phyloP scores from a whole-genome alignment of 2,888 invertebrate species.

The Dione juno region DNA sequence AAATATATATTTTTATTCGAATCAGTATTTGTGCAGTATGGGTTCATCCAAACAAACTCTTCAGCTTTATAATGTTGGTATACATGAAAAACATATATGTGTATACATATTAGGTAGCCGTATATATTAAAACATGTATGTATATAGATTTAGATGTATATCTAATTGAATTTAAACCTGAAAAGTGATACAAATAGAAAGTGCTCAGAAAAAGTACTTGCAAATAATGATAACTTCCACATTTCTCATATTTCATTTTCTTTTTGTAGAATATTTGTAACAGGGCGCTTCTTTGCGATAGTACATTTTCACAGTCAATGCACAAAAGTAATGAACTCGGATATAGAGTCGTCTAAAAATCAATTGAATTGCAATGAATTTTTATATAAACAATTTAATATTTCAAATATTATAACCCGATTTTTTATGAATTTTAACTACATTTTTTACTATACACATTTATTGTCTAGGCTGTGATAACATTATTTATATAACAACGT shows the following conservation, averaged over 20 bases:
- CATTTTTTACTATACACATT: neutral
- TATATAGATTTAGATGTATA: neutral
- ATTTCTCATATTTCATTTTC: slow-evolving; percentile 29
- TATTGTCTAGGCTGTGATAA: neutral
- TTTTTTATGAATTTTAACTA: neutral
- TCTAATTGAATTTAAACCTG: neutral
- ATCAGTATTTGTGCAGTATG: too few species aligned
- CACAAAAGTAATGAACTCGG: slow-evolving; percentile 61
- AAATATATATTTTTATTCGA: too few species aligned
- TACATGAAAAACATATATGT: neutral
- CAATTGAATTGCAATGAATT: slow-evolving; percentile 13
- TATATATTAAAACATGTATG: neutral
- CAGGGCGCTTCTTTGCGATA: slow-evolving; percentile 46
- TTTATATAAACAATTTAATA: slow-evolving; percentile 3
- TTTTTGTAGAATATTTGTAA: slow-evolving; percentile 30
- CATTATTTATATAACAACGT: too few species aligned
- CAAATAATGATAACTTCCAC: slow-evolving; percentile 20
- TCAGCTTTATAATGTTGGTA: too few species aligned
- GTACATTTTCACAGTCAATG: slow-evolving; percentile 43
- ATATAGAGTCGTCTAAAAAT: slow-evolving; percentile 19
- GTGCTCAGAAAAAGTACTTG: slow-evolving; percentile 11
- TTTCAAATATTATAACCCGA: neutral
- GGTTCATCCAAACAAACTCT: too few species aligned
- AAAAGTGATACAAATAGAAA: slow-evolving; percentile 9
- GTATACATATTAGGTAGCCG: neutral